Base-by-base conservation (phyloP, 1,140 invertebrate genomes). In the Pseudomyrmex flavicornis region DNA sequence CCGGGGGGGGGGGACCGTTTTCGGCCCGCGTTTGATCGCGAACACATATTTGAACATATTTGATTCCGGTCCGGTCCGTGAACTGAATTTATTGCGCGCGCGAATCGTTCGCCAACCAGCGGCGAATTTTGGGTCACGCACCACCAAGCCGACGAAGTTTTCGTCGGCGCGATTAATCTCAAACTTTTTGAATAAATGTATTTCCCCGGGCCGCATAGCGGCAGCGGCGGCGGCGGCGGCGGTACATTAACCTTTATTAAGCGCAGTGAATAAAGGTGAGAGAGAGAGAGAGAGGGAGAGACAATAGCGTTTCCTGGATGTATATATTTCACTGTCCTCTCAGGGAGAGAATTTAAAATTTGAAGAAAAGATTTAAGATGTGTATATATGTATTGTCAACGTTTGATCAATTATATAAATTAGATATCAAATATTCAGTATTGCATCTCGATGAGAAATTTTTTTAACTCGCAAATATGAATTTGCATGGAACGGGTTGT, bases 11-110 rank as follows among this genome's bases (percentile, higher is more conserved):
- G 3, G 7, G 35, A 35, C 35, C 35, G 35, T 35, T 35, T 35
- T 35, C 17, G 66, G 58, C 54, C 54, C 44, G 52, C 17, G 65
- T 56, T 80, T 80, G 44, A 79, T 80, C 76, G 48, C 44, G 35
- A 46, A n/a, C 76, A 54, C 68, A 70, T 70, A 70, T 70, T 70
- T 70, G 1, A 70, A 61, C 76, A 72, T 79, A 70, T 61, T 80
- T 72, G 66, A 70, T 80, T 72, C n/a, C 65, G 46, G 44, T 50
- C 15, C 15, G 63, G 52, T 79, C 35, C 20, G 59, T 17, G 26
- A 26, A 26, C 5, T 35, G 35, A 59, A 79, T 79, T 70, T 79
- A 70, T 79, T 35, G 35, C 66, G 65, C 10, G 76, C 22, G 5
- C 35, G 0, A 35, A 35, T 35, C 35, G 35, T 35, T 35, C 35